These are phyloP conservation scores for Ptyas mucosa DNA, from an alignment of 2,113 vertebrate genomes.

Conservation along the genomic window DNA sequence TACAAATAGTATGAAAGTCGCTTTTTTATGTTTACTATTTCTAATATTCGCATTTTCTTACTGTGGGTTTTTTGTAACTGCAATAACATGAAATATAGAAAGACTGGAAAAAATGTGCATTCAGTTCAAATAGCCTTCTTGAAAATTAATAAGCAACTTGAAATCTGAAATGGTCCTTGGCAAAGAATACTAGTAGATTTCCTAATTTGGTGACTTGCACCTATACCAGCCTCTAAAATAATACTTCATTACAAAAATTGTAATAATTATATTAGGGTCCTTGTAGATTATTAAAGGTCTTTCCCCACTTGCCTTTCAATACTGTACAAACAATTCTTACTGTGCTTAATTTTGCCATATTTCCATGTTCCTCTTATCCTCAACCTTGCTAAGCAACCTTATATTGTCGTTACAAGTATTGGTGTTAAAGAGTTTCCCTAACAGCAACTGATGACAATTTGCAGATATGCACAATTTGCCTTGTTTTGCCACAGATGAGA, in stretches of 20 bases:
- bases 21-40: neutral
- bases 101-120: neutral
- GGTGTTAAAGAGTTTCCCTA: neutral
- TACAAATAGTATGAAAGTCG: neutral
- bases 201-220: neutral
- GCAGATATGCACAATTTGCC: neutral
- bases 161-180: neutral
- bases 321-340: neutral
- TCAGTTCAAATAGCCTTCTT: neutral
- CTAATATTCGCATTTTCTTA: neutral
- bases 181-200: neutral
- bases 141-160: neutral
- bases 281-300: neutral
- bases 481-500: neutral
- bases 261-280: neutral
- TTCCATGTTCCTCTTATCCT: neutral
- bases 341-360: neutral
- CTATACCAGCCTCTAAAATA: neutral
- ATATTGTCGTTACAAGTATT: neutral
- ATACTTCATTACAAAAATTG: neutral
- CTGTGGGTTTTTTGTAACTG: neutral
- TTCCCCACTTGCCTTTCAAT: neutral
- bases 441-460: neutral
- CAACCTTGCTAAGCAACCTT: neutral
- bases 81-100: neutral